phyloP scores from a whole-genome alignment of 2,113 vertebrate species.

The Seriola quinqueradiata region DNA sequence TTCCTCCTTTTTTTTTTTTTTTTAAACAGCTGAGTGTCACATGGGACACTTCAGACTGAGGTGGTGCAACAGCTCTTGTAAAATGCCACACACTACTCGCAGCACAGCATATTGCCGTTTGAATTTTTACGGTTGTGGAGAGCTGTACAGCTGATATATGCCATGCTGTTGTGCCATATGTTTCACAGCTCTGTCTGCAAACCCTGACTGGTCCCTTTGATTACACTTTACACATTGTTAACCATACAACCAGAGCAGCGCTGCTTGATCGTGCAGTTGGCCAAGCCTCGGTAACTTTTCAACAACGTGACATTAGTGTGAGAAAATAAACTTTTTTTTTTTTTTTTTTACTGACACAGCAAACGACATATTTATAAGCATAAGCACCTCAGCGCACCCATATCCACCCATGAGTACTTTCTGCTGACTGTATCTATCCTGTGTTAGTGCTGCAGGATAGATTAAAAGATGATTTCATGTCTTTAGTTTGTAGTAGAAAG shows the following conservation, averaged over 20 bases:
- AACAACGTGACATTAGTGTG: slow-evolving; percentile 5
- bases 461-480: neutral
- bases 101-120: slow-evolving; percentile 55
- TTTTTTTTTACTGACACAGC: too few relatives aligned
- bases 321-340: neutral
- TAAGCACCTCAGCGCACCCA: neutral
- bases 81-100: slow-evolving; percentile 40
- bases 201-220: slow-evolving; percentile 71
- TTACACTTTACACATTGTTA: slow-evolving; percentile 78
- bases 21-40: slow-evolving; percentile 34
- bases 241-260: slow-evolving; percentile 31
- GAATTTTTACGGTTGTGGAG: slow-evolving; percentile 36
- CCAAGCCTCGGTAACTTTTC: slow-evolving; percentile 13
- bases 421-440: neutral
- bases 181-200: slow-evolving; percentile 70
- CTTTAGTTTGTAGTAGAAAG: neutral
- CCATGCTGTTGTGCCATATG: slow-evolving; percentile 77
- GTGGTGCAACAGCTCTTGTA: slow-evolving; percentile 51
- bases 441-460: neutral
- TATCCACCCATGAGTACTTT: neutral
- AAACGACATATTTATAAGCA: neutral
- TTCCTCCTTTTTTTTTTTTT: slow-evolving; percentile 1
- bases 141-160: slow-evolving; percentile 44
- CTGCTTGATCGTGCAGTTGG: neutral
- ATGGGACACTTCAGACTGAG: slow-evolving; percentile 51